These are phyloP conservation scores for Mythimna loreyi DNA, from an alignment of 2,888 invertebrate genomes.

Conservation along the genomic window DNA sequence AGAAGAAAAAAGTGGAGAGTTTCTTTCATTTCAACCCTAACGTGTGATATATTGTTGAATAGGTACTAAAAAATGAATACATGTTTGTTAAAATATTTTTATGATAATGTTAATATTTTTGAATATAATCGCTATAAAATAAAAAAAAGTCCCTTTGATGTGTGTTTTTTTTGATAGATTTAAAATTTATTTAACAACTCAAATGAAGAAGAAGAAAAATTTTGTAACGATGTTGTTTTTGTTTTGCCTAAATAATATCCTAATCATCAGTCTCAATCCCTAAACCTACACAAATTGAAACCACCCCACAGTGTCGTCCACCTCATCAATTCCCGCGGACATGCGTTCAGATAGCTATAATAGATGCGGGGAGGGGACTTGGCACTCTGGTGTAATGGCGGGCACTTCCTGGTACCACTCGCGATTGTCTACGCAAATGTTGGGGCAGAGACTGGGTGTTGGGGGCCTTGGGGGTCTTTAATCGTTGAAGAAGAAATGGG, in stretches of 20 bases:
- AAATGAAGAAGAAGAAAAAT: no score
- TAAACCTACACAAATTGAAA: conserved; percentile 56
- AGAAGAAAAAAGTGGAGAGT: no score
- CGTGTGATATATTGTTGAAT: no score
- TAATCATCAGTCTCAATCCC: neutral
- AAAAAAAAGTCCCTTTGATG: no score
- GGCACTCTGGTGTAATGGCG: conserved; percentile 82
- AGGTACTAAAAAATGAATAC: no score
- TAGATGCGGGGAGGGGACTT: conserved; percentile 79
- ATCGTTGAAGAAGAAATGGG: conserved; percentile 4
- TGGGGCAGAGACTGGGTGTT: conserved; percentile 19
- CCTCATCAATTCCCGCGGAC: conserved; percentile 82
- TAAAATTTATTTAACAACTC: no score
- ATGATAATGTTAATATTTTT: no score
- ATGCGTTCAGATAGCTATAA: conserved; percentile 74
- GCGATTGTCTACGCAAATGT: conserved; percentile 39
- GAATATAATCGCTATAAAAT: no score
- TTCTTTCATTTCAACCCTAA: no score
- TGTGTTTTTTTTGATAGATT: no score
- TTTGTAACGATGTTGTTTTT: neutral
- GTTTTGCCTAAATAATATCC: no score
- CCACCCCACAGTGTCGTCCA: conserved; percentile 75
- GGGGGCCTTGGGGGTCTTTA: conserved; percentile 6
- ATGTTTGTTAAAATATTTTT: no score
- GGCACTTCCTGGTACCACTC: conserved; percentile 73